Conservation (phyloP, 2,113 vertebrate genomes). For the Dicentrarchus labrax region DNA sequence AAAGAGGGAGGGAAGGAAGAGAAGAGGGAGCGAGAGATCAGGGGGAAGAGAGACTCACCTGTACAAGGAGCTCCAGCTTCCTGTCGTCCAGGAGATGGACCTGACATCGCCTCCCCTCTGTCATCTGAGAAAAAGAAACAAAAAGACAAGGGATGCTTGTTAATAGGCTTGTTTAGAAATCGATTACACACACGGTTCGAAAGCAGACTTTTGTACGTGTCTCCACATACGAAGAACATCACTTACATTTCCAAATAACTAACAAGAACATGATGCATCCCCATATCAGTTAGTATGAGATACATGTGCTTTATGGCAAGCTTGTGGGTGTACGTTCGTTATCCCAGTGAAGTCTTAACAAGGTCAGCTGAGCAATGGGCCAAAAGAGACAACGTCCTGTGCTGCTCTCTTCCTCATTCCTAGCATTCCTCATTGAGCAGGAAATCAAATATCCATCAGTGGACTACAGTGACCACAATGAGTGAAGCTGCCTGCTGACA, state of each 20-base stretch:
- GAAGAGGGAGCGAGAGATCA: not conserved
- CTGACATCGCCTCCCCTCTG: constrained; percentile 96
- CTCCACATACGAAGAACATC: not conserved
- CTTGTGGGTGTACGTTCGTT: constrained; percentile 13
- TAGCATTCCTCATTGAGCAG: constrained; percentile 68
- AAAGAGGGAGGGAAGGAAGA: constrained; percentile 10
- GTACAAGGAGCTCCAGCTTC: constrained; percentile 96
- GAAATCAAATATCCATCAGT: constrained; percentile 63
- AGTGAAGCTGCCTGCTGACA: constrained; percentile 31
- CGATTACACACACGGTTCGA: not conserved
- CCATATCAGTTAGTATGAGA: not conserved
- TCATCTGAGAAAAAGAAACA: constrained; percentile 87
- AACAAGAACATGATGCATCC: not conserved
- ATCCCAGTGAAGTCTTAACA: constrained; percentile 42
- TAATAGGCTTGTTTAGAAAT: constrained; percentile 4
- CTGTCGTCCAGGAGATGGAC: constrained; percentile 97
- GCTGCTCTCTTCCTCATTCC: constrained; percentile 57
- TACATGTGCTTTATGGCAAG: not conserved
- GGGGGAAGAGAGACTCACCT: constrained; percentile 83
- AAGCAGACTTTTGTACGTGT: not conserved
- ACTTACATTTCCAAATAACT: not conserved
- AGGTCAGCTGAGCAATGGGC: constrained; percentile 58
- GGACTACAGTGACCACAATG: constrained; percentile 37
- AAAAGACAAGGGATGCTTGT: constrained; percentile 10
- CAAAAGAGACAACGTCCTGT: constrained; percentile 47